Conservation (phyloP, 1,140 invertebrate species). For the Bathynomus jamesi region DNA sequence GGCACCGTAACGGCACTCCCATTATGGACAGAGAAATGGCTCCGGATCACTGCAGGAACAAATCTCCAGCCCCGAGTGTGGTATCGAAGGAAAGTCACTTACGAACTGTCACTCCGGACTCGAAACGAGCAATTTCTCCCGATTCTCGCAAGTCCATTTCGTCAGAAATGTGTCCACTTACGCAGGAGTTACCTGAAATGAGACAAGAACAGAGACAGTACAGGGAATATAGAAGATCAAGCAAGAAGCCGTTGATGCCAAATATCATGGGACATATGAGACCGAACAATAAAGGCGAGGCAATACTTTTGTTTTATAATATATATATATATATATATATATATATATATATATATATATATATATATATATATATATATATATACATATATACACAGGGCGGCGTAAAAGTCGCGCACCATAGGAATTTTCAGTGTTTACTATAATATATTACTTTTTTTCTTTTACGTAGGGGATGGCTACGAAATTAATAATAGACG, state of each 20-base stretch:
- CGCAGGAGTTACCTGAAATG: slow-evolving; percentile 46
- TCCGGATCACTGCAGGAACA: not conserved
- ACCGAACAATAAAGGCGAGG: not conserved
- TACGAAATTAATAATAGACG: no score
- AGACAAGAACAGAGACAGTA: slow-evolving; percentile 47
- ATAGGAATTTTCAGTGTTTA: no score
- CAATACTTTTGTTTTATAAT: no score
- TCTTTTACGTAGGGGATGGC: no score
- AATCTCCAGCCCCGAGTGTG: not conserved
- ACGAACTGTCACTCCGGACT: not conserved
- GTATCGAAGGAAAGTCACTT: not conserved
- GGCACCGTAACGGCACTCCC: slow-evolving; percentile 14
- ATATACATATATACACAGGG: no score
- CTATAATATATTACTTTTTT: no score
- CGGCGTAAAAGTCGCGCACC: no score
- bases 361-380: no score
- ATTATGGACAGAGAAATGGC: not conserved
- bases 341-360: no score
- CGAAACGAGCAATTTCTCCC: slow-evolving; percentile 8
- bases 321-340: no score
- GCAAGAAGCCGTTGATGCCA: not conserved
- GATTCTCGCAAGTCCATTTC: slow-evolving; percentile 7
- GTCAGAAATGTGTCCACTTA: slow-evolving; percentile 18
- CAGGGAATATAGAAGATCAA: slow-evolving; percentile 45
- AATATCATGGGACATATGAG: not conserved